Conservation (phyloP, 2,888 invertebrate species). For the Lissonota sp. region DNA sequence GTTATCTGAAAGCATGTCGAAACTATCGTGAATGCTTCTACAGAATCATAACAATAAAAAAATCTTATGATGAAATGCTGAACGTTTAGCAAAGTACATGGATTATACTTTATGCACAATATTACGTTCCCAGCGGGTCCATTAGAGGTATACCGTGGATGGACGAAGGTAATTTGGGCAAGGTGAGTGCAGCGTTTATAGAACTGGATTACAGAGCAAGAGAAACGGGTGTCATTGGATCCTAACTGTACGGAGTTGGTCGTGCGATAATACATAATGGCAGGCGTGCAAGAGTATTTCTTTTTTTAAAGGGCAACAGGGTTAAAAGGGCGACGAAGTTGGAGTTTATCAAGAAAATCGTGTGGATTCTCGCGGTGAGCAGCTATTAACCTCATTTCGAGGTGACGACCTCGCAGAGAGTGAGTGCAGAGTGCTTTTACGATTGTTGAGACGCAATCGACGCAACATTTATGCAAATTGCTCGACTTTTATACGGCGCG, state of each 20-base stretch:
- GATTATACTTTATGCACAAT: background rate
- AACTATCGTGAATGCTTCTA: background rate
- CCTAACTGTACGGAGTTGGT: constrained; percentile 10
- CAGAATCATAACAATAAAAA: background rate
- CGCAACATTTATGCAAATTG: constrained; percentile 50
- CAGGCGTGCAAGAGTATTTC: constrained; percentile 9
- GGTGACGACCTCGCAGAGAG: constrained; percentile 76
- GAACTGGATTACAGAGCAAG: constrained; percentile 25
- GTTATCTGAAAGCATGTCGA: background rate
- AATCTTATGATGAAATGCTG: background rate
- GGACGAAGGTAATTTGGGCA: constrained; percentile 14
- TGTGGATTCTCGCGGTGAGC: constrained; percentile 18
- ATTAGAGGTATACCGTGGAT: background rate
- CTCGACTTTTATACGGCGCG: constrained; percentile 43
- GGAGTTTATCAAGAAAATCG: constrained; percentile 21
- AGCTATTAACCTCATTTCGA: constrained; percentile 78
- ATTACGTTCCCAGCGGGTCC: background rate
- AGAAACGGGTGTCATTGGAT: constrained; percentile 24
- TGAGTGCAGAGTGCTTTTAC: constrained; percentile 73
- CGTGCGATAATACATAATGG: constrained; percentile 39
- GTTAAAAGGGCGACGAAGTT: constrained; percentile 43
- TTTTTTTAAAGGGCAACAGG: constrained; percentile 16
- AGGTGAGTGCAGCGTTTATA: constrained; percentile 13
- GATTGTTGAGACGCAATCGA: constrained; percentile 66
- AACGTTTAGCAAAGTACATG: background rate